phyloP scores from a whole-genome alignment of 2,888 invertebrate genomes.

The Stenolophus ochropezus region DNA sequence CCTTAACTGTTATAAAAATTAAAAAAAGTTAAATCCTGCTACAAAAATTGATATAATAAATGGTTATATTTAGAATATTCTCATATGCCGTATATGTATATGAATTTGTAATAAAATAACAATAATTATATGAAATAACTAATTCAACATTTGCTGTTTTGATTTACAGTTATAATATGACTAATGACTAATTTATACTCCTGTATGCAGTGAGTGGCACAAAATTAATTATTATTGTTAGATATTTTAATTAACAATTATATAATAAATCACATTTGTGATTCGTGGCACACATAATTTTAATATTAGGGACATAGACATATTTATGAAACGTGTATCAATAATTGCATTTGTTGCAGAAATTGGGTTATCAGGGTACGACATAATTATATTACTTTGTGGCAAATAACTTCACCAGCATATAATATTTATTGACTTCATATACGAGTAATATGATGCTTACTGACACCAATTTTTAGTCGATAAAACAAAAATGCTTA shows the following conservation, averaged over 20 bases:
- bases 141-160: background rate
- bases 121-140: background rate
- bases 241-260: slow-evolving; percentile 30
- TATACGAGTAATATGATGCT: too few species aligned
- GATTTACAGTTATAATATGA: background rate
- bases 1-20: too few species aligned
- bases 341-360: background rate
- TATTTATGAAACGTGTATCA: background rate
- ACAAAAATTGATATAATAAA: too few species aligned
- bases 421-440: too few species aligned
- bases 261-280: background rate
- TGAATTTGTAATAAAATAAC: too few species aligned
- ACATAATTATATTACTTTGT: background rate
- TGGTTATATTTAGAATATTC: too few species aligned
- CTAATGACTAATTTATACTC: background rate
- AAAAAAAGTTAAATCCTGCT: too few species aligned
- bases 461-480: too few species aligned
- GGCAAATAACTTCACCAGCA: background rate
- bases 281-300: background rate
- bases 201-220: background rate
- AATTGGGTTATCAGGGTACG: background rate
- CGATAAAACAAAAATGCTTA: too few species aligned
- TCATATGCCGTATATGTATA: too few species aligned
- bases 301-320: background rate
- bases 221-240: slow-evolving; percentile 30